Evolutionary conservation across 2,888 invertebrate species (phyloP), one percentile per base, ranked within the genome.

Genomic region (Diabrotica balteata): DNA sequence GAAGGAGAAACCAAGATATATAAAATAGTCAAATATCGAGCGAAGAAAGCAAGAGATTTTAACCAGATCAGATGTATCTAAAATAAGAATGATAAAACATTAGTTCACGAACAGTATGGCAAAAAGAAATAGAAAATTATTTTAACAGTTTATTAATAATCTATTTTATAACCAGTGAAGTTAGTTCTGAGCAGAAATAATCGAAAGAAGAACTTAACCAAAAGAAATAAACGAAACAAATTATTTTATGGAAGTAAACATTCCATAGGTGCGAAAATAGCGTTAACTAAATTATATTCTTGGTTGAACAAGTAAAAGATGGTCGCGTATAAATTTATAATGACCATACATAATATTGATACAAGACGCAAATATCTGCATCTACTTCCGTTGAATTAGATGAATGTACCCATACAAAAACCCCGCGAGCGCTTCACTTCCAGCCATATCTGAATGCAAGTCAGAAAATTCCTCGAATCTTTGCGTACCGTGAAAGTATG

Each of bases 311-410:
- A 3, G 42, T 58, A 55, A 54, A 60, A 60, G 50, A 67, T 58
- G 17, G 45, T 52, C 45, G 32, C 52, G 61, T 61, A 59, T 55
- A 63, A 47, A 59, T 46, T 67, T 32, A 44, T 42, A 58, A 42
- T 62, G 62, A 66, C 69, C 65, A 49, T 68, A 65, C 69, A 66
- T 72, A 72, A 75, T 73, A 75, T 73, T 72, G 68, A 67, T 68
- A 71, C 64, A 59, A 52, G 47, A 59, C 44, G 63, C 66, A 68
- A 63, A 59, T 62, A 63, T 65, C 63, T 63, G 57, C 68, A 60
- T 66, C 69, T 59, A 70, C 73, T 73, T 75, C 76, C 76, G 71
- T 69, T 51, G 72, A 74, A 65, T 61, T 66, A 67, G 67, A 73
- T 71, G 68, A 70, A 74, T 73, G 71, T 74, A 60, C 57, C 45